Conservation (phyloP, 2,797 vertebrate species). For the Pseudomugil tenellus region DNA sequence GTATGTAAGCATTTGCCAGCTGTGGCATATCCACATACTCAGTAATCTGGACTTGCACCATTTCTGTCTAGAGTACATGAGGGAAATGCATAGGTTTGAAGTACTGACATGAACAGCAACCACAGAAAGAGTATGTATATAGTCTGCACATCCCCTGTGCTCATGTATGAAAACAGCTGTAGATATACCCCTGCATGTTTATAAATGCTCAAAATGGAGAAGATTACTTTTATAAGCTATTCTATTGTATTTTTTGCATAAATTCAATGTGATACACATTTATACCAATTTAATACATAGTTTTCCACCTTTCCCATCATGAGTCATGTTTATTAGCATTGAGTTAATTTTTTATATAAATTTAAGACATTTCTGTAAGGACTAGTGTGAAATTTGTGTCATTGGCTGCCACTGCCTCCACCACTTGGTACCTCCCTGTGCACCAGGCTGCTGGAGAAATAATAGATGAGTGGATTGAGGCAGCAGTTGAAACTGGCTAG, state of each 20-base stretch:
- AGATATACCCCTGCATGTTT: too few species aligned
- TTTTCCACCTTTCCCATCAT: not conserved
- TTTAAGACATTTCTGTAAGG: not conserved
- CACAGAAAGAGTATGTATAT: too few species aligned
- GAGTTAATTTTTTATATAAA: not conserved
- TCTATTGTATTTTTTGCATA: too few species aligned
- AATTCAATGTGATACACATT: not conserved
- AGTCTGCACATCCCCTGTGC: too few species aligned
- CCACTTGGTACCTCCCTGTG: constrained; percentile 42
- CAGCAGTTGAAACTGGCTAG: constrained; percentile 81
- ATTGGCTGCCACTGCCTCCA: constrained; percentile 53
- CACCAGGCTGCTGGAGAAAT: constrained; percentile 73
- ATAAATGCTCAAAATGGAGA: too few species aligned
- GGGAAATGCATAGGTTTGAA: too few species aligned
- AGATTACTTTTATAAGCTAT: too few species aligned
- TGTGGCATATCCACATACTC: too few species aligned
- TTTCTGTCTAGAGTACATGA: too few species aligned
- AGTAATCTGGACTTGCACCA: too few species aligned
- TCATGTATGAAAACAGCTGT: too few species aligned
- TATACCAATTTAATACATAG: not conserved
- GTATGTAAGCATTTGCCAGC: too few species aligned
- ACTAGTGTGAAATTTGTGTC: constrained; percentile 13
- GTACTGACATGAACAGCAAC: not conserved
- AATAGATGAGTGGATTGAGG: constrained; percentile 82
- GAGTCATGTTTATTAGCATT: not conserved